Percentiles rank a stretch among this genome's conserved stretches.
phyloP scores from a whole-genome alignment of 2,797 vertebrate genomes.

The Knipowitschia caucasica region DNA sequence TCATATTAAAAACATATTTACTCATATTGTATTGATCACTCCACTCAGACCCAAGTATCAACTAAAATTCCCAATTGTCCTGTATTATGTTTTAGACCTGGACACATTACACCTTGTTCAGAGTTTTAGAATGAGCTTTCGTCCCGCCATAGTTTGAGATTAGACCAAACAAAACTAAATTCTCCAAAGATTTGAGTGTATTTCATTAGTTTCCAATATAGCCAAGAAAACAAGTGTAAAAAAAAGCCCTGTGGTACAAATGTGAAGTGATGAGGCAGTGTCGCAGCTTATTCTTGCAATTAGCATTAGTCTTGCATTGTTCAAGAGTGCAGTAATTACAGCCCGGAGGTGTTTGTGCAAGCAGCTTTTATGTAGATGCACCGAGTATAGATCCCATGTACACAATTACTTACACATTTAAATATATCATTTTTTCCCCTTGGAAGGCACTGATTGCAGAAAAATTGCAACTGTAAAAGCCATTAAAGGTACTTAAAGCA shows the following conservation, averaged over 20 bases:
- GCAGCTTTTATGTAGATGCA: slow-evolving; percentile 21
- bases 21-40: too few relatives aligned
- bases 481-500: too few relatives aligned
- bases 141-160: too few relatives aligned
- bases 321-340: slow-evolving; percentile 44
- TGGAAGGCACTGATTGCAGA: slow-evolving; percentile 2
- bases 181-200: too few relatives aligned
- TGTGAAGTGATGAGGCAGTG: slow-evolving; percentile 42
- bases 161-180: too few relatives aligned
- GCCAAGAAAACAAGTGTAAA: neutral
- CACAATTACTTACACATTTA: neutral
- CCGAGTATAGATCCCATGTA: neutral
- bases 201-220: neutral
- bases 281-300: slow-evolving; percentile 57
- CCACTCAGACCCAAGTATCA: too few relatives aligned
- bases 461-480: neutral
- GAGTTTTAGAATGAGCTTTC: too few relatives aligned
- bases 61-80: too few relatives aligned
- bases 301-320: slow-evolving; percentile 65
- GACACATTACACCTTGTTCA: too few relatives aligned
- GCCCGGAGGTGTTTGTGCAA: slow-evolving; percentile 34
- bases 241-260: slow-evolving; percentile 13
- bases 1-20: too few relatives aligned
- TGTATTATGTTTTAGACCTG: too few relatives aligned
- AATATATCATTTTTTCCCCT: neutral